Conservation (phyloP, 2,888 invertebrate species). For the Microplitis deprimator region DNA sequence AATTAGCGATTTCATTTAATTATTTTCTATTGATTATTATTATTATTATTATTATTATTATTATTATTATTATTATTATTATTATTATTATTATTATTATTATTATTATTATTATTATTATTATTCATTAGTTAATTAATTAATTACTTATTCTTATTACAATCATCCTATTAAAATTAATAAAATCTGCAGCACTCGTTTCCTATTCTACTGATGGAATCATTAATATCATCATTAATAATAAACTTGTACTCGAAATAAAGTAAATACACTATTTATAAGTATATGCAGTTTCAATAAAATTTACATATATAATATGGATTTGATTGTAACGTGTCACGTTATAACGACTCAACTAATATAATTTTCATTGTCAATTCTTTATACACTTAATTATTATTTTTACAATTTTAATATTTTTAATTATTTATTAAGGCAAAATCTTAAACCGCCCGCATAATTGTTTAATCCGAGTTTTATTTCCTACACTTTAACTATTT, state of each 20-base stretch:
- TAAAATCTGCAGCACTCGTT: background rate
- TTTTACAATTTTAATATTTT: constrained; percentile 30
- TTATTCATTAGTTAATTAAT: constrained; percentile 12
- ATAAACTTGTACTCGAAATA: constrained; percentile 53
- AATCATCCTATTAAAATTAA: constrained; percentile 37
- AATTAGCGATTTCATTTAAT: constrained; percentile 21
- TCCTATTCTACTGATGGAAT: constrained; percentile 54
- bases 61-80: constrained; percentile 13
- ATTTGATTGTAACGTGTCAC: constrained; percentile 14
- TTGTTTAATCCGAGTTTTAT: background rate
- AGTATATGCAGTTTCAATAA: constrained; percentile 10
- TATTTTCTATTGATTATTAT: background rate
- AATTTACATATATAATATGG: constrained; percentile 15
- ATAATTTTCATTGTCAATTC: background rate
- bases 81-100: constrained; percentile 12
- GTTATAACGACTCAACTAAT: background rate
- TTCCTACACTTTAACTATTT: no score
- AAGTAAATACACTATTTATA: constrained; percentile 57
- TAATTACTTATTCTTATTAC: constrained; percentile 9
- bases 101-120: constrained; percentile 12
- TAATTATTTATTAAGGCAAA: constrained; percentile 57
- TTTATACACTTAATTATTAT: background rate
- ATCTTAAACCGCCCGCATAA: constrained; percentile 37
- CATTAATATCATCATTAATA: constrained; percentile 33
- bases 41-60: constrained; percentile 8